A percentile compares a stretch with the other conserved stretches of the same genome.
phyloP scores from a whole-genome alignment of 2,888 invertebrate species.

The Ormyrus nitidulus region DNA sequence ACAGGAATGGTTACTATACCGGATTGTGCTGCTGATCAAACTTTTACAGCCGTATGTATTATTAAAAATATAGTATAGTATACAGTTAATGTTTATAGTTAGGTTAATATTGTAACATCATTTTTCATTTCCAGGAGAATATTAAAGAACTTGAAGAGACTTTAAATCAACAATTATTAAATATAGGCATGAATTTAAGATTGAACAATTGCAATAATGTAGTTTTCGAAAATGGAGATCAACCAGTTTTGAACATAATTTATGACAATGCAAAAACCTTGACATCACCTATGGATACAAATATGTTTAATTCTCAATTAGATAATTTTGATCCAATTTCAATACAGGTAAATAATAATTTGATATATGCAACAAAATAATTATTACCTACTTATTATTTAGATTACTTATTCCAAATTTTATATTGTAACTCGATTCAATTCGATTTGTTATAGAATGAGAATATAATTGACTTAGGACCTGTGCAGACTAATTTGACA shows the following conservation, averaged over 20 bases:
- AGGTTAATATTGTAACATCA: too few relatives aligned
- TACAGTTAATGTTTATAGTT: too few relatives aligned
- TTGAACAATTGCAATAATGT: conserved; percentile 57
- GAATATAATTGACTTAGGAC: conserved; percentile 66
- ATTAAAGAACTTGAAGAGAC: conserved; percentile 74
- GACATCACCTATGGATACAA: conserved; percentile 61
- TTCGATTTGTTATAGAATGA: conserved; percentile 59
- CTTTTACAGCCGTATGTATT: conserved; percentile 70
- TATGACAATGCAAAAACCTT: conserved; percentile 65
- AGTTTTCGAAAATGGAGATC: conserved; percentile 59
- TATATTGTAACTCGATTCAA: neutral
- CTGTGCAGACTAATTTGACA: conserved; percentile 64
- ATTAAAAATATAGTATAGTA: neutral
- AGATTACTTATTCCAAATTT: conserved; percentile 9
- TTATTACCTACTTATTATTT: too few relatives aligned
- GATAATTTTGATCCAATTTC: conserved; percentile 70
- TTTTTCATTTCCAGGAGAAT: conserved; percentile 67
- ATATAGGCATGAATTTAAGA: conserved; percentile 68
- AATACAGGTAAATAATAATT: conserved; percentile 60
- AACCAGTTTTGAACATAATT: conserved; percentile 67
- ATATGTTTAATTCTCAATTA: conserved; percentile 66
- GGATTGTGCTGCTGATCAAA: conserved; percentile 69
- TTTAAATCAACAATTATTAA: conserved; percentile 73
- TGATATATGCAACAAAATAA: too few relatives aligned
- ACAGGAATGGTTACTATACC: conserved; percentile 73